Percentiles rank a stretch among this genome's conserved stretches.
Conservation (phyloP, 2,888 invertebrate genomes). For the Gymnoscelis rufifasciata region DNA sequence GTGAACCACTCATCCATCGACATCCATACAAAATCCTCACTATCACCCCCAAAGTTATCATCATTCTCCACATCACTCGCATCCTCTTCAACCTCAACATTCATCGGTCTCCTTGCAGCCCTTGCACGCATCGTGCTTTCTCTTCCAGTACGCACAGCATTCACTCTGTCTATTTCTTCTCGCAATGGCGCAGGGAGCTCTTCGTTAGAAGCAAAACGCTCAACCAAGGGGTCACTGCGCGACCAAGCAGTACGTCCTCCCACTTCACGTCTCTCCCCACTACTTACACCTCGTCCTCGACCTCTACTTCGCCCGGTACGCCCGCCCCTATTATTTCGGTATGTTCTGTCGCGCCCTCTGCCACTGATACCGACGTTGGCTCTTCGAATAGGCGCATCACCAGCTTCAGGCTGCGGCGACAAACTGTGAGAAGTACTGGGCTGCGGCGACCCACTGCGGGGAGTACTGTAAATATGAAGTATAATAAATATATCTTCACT, state of each 20-base stretch:
- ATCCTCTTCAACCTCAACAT: neutral
- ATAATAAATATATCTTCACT: neutral
- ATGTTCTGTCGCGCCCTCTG: neutral
- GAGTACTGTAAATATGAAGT: neutral
- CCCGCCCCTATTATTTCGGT: neutral
- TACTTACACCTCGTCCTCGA: slow-evolving; percentile 1
- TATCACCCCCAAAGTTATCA: too few relatives aligned
- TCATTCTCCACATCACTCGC: neutral
- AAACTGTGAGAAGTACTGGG: neutral
- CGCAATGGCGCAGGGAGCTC: slow-evolving; percentile 1
- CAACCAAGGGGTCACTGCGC: slow-evolving; percentile 1
- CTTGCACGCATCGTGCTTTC: neutral
- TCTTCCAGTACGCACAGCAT: neutral
- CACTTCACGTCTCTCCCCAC: neutral
- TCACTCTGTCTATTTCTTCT: neutral
- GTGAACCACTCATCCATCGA: neutral
- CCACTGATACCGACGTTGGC: neutral
- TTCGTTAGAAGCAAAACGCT: slow-evolving; percentile 3
- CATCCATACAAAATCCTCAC: neutral
- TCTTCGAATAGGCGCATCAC: neutral
- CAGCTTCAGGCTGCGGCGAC: neutral
- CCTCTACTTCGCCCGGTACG: neutral
- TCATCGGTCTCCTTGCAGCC: neutral
- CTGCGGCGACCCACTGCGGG: neutral
- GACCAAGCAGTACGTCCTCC: slow-evolving; percentile 3